Evolutionary conservation across 1,140 invertebrate genomes (phyloP).

Genomic region (Myzus persicae): DNA sequence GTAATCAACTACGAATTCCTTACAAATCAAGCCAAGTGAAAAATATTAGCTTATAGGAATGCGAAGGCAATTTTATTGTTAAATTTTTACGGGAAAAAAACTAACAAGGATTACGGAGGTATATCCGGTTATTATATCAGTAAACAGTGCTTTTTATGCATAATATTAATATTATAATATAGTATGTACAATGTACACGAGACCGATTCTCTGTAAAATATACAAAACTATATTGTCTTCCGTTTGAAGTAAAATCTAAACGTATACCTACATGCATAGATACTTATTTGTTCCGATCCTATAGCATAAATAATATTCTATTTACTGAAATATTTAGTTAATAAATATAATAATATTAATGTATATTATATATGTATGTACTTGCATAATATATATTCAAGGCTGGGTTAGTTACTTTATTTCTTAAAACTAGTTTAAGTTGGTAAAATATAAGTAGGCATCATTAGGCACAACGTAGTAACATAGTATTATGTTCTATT

Average conservation of each 20-base stretch:
- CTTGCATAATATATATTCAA: no score
- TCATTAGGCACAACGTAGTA: background rate
- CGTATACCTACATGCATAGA: background rate
- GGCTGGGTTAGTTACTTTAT: no score
- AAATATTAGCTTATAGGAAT: background rate
- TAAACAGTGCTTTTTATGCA: background rate
- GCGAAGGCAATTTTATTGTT: background rate
- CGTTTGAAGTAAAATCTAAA: background rate
- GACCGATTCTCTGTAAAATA: background rate
- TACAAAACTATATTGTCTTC: background rate
- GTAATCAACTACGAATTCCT: conserved; percentile 4
- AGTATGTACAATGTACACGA: background rate
- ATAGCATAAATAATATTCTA: no score
- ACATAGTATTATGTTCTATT: background rate
- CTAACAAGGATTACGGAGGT: background rate
- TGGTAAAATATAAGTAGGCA: background rate
- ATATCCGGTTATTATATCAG: background rate
- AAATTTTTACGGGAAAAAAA: background rate
- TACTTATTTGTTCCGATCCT: background rate
- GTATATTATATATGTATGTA: no score
- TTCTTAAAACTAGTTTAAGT: no score
- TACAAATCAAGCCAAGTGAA: conserved; percentile 19
- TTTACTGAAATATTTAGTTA: no score
- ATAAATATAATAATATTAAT: no score
- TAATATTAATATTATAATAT: background rate